These are phyloP conservation scores for Microctonus aethiopoides DNA, from an alignment of 2,888 invertebrate genomes.

Conservation along the genomic window DNA sequence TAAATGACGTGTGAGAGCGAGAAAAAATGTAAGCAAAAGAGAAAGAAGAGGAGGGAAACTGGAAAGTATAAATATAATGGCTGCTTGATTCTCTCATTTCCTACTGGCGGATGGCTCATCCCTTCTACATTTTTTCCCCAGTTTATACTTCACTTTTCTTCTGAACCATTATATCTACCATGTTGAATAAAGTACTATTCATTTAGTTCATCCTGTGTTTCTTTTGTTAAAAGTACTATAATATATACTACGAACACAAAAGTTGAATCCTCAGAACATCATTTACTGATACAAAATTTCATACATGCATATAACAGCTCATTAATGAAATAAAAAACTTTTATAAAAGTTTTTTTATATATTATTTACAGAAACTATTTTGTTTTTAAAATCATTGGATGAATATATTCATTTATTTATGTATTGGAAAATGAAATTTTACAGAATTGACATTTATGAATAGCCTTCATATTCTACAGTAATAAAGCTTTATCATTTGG, in stretches of 20 bases:
- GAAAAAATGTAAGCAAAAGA: too few relatives aligned
- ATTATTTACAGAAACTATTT: too few relatives aligned
- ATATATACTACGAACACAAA: too few relatives aligned
- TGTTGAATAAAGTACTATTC: not conserved
- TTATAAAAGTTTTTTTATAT: too few relatives aligned
- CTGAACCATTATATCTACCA: not conserved
- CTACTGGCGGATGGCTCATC: not conserved
- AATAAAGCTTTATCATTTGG: not conserved
- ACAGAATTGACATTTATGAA: too few relatives aligned
- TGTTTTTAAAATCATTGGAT: too few relatives aligned
- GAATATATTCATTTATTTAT: too few relatives aligned
- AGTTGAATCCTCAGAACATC: not conserved
- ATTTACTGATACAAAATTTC: not conserved
- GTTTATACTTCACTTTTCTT: too few relatives aligned
- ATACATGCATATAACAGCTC: not conserved
- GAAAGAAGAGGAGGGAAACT: not conserved
- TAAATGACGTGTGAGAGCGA: constrained; percentile 4
- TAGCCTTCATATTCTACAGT: not conserved
- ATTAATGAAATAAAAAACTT: too few relatives aligned
- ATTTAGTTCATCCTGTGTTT: not conserved
- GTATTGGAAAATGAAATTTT: too few relatives aligned
- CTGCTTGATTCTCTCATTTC: constrained; percentile 3
- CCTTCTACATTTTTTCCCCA: not conserved
- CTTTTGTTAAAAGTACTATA: not conserved
- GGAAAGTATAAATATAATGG: constrained; percentile 1